A percentile compares a stretch with the other conserved stretches of the same genome.
Evolutionary conservation across 2,797 vertebrate genomes (phyloP).

Genomic region (Galagoides demidoff): DNA sequence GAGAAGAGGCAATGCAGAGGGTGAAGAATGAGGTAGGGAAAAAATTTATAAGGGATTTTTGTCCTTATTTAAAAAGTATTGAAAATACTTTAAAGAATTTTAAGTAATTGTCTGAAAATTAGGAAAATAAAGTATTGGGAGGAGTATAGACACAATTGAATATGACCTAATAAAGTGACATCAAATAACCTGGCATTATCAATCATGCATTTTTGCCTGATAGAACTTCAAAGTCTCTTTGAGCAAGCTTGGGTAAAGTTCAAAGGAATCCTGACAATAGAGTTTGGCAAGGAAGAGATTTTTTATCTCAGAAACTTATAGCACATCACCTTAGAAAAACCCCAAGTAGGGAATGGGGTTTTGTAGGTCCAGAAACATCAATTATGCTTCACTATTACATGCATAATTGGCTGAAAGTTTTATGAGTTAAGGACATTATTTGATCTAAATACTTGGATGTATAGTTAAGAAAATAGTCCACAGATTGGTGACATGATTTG

Average conservation of each 20-base stretch:
- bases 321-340: conserved; percentile 11
- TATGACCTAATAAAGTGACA: not conserved
- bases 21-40: not conserved
- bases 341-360: not conserved
- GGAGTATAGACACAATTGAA: not conserved
- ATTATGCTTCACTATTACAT: not conserved
- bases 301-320: not conserved
- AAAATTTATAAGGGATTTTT: not conserved
- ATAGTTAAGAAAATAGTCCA: not conserved
- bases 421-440: not conserved
- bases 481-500: not conserved
- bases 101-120: conserved; percentile 17
- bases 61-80: not conserved
- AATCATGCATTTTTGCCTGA: not conserved
- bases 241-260: not conserved
- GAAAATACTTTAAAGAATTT: conserved; percentile 14
- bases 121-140: not conserved
- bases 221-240: conserved; percentile 34
- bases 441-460: not conserved
- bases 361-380: not conserved
- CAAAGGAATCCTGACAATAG: not conserved
- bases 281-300: not conserved
- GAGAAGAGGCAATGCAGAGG: not conserved
- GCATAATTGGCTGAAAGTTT: not conserved
- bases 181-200: not conserved